A percentile compares a stretch with the other conserved stretches of the same genome.
Evolutionary conservation across 2,113 vertebrate species (phyloP).

Genomic region (Upupa epops): DNA sequence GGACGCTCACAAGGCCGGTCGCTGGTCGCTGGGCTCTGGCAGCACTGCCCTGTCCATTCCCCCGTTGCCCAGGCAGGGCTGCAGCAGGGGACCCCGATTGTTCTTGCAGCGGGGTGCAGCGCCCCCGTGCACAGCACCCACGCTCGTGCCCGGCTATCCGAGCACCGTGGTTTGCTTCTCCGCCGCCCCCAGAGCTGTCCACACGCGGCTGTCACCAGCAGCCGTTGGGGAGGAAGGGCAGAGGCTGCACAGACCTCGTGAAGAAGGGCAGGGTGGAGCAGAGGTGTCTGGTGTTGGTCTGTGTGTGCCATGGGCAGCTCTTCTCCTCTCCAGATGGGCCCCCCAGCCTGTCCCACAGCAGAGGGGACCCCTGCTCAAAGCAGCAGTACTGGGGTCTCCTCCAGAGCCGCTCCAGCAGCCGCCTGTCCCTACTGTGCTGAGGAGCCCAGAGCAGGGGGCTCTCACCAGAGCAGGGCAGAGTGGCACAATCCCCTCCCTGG

Average conservation of each 20-base stretch:
- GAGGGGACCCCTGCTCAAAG: too few relatives aligned
- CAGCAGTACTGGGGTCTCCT: too few relatives aligned
- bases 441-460: too few relatives aligned
- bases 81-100: background rate
- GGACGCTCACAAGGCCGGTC: constrained; percentile 53
- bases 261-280: background rate
- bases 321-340: too few relatives aligned
- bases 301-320: background rate
- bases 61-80: constrained; percentile 3
- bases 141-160: background rate
- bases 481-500: too few relatives aligned
- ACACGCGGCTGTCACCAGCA: background rate
- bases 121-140: background rate
- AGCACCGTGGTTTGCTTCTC: background rate
- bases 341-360: too few relatives aligned
- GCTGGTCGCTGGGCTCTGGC: constrained; percentile 54
- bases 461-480: too few relatives aligned
- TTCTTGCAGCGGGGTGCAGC: background rate
- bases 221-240: background rate
- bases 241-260: background rate
- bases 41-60: background rate
- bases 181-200: background rate
- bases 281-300: background rate
- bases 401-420: too few relatives aligned
- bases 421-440: too few relatives aligned